Base-by-base conservation (phyloP, 2,888 invertebrate genomes). In the Atethmia centrago region DNA sequence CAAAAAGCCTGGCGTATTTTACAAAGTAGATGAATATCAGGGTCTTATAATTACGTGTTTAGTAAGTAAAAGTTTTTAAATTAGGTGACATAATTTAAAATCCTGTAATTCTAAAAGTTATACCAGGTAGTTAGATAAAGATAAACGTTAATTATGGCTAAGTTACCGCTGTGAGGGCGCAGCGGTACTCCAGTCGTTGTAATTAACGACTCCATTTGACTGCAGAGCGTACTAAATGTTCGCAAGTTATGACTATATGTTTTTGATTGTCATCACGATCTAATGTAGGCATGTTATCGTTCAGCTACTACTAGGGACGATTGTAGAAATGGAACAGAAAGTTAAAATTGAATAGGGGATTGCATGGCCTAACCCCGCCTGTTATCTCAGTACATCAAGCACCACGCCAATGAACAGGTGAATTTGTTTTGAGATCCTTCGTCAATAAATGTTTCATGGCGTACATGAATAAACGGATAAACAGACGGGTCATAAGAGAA, bases 11-110 rank as follows among this genome's bases (percentile, higher is more conserved):
- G 85, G 85, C 83, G 76, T 84, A 85, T 84, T 90, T 88, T 90
- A 90, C 87, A 89, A 88, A 88, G 89, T 93, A 93, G 92, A 89
- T 90, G 88, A 93, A 92, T 89, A 94, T 93, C 94, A 94, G 94
- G 94, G 95, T 95, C 91, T 90, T 91, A 92, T 91, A 90, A 90
- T 90, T 90, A 93, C 88, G 89, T 92, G 90, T 91, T 91, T 90
- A 92, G 90, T 87, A 85, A 89, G 88, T 93, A 90, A 91, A 90
- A 87, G 84, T 88, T 88, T 88, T 90, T 93, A 89, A 92, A 92
- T 91, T 91, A 94, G 89, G 86, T 83, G 86, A 88, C 82, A 87
- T 87, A 86, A 88, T 85, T 88, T 84, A 84, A 86, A 87, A 87
- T 85, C 83, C 85, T 84, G 79, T 90, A 89, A 89, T 88, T 89